phyloP scores from a whole-genome alignment of 2,797 vertebrate species.

The Melanotaenia pygmaea region DNA sequence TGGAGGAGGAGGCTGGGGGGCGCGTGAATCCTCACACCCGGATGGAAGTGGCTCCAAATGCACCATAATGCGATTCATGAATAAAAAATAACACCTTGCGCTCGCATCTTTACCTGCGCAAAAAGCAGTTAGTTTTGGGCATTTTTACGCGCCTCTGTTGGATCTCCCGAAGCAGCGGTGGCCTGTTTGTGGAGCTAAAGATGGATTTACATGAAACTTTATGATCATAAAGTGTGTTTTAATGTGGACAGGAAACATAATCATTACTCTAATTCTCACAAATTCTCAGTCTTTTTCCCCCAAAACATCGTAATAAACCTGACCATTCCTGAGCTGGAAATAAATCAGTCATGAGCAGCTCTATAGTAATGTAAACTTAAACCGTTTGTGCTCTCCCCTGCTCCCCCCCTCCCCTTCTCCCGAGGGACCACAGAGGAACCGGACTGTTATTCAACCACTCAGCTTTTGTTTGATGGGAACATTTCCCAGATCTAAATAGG shows the following conservation, averaged over 20 bases:
- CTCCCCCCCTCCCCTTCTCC: constrained; percentile 18
- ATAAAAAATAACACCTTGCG: constrained; percentile 58
- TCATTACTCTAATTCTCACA: neutral
- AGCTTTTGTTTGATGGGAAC: constrained; percentile 60
- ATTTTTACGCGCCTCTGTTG: no score
- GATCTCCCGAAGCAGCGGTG: neutral
- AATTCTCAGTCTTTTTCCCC: constrained; percentile 25
- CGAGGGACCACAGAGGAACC: constrained; percentile 42
- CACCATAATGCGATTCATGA: constrained; percentile 64
- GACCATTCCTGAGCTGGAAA: constrained; percentile 50
- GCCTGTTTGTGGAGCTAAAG: neutral
- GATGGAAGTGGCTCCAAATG: constrained; percentile 66
- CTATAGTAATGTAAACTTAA: constrained; percentile 65
- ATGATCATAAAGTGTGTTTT: no score
- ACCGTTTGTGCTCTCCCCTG: constrained; percentile 51
- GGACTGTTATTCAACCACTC: constrained; percentile 56
- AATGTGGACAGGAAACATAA: neutral
- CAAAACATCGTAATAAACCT: constrained; percentile 45
- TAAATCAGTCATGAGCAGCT: constrained; percentile 56
- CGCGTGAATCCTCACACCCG: constrained; percentile 70
- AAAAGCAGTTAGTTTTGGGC: constrained; percentile 11
- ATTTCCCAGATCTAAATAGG: constrained; percentile 65
- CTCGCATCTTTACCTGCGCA: constrained; percentile 52
- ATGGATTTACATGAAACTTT: neutral
- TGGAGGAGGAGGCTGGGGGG: constrained; percentile 4